Evolutionary conservation across 2,888 invertebrate species (phyloP).

Genomic region (Drosophila seclusa): DNA sequence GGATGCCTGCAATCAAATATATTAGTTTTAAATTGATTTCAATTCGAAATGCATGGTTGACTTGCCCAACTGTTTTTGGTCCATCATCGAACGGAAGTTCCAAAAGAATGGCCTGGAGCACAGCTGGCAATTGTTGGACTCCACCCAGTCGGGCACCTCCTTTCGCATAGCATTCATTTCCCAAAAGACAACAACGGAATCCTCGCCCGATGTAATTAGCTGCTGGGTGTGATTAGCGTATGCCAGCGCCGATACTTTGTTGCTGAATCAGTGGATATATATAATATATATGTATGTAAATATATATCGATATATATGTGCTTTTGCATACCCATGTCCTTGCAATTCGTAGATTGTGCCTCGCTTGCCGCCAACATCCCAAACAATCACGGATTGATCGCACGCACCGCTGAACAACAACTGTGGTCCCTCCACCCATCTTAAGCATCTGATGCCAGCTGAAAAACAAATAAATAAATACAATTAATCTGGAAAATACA

Average conservation of each 20-base stretch:
- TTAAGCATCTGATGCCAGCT: conserved; percentile 90
- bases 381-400: conserved; percentile 97
- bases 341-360: conserved; percentile 98
- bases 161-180: conserved; percentile 95
- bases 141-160: conserved; percentile 98
- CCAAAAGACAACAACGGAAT: conserved; percentile 96
- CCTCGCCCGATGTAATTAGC: conserved; percentile 95
- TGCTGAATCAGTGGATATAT: conserved; percentile 86
- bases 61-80: conserved; percentile 93
- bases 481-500: background rate
- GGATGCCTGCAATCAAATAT: conserved; percentile 85
- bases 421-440: conserved; percentile 96
- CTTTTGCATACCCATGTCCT: conserved; percentile 91
- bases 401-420: conserved; percentile 97
- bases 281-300: background rate
- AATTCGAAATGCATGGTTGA: background rate
- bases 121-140: conserved; percentile 96
- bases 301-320: background rate
- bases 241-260: conserved; percentile 95
- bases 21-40: background rate
- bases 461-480: conserved; percentile 10
- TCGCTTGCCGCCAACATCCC: conserved; percentile 99
- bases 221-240: conserved; percentile 92
- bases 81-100: conserved; percentile 99
- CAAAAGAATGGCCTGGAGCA: conserved; percentile 99